phyloP scores from a whole-genome alignment of 2,113 vertebrate genomes.

The Todiramphus saurophagus region DNA sequence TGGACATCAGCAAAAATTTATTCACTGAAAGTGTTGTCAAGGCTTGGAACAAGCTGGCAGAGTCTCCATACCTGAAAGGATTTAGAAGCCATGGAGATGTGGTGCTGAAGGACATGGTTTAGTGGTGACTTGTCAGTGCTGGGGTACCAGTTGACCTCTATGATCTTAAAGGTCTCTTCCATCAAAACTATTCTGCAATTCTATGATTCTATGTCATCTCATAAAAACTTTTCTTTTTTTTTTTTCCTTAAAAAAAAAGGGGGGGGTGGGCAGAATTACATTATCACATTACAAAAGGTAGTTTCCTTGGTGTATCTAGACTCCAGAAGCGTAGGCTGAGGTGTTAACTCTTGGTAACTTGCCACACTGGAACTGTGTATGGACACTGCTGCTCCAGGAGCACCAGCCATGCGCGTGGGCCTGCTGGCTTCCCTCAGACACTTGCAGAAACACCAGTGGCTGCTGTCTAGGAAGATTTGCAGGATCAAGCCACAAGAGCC shows the following conservation, averaged over 20 bases:
- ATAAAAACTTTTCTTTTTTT: background rate
- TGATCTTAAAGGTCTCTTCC: background rate
- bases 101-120: background rate
- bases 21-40: background rate
- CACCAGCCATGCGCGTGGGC: background rate
- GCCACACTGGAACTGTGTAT: fast-evolving
- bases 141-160: background rate
- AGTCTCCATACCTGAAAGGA: background rate
- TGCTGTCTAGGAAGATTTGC: background rate
- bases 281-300: background rate
- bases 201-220: background rate
- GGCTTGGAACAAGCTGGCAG: background rate
- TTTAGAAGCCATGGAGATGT: background rate
- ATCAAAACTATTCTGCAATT: background rate
- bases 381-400: background rate
- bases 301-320: background rate
- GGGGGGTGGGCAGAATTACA: too few relatives aligned
- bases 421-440: background rate
- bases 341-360: background rate
- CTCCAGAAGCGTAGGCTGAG: background rate
- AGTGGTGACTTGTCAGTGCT: background rate
- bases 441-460: background rate
- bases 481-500: background rate
- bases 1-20: background rate
- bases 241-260: background rate